A percentile compares a stretch with the other conserved stretches of the same genome.
Evolutionary conservation across 1,140 invertebrate species (phyloP).

Genomic region (Eupeodes corollae): DNA sequence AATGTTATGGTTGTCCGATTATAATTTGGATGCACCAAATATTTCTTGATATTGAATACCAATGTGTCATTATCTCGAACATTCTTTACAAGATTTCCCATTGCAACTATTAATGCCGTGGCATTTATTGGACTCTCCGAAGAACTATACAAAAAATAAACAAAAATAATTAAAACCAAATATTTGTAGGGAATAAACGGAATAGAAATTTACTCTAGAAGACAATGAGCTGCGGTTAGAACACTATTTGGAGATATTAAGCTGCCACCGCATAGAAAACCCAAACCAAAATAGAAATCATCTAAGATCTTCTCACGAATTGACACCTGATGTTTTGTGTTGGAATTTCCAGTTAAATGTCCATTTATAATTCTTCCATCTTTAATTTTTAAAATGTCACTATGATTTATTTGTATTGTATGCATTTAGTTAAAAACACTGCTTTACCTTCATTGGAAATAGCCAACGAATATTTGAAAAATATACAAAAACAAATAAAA

Average conservation of each 20-base stretch:
- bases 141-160: not conserved
- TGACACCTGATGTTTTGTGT: slow-evolving; percentile 9
- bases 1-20: no score
- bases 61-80: slow-evolving; percentile 5
- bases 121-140: not conserved
- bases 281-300: not conserved
- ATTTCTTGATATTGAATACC: not conserved
- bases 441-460: no score
- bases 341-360: not conserved
- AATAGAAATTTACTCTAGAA: slow-evolving; percentile 8
- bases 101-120: slow-evolving; percentile 1
- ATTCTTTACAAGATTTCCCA: slow-evolving; percentile 18
- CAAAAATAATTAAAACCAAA: no score
- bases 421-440: no score
- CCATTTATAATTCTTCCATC: not conserved
- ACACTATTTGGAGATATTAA: slow-evolving; percentile 15
- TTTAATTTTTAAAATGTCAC: not conserved
- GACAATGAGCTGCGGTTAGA: slow-evolving; percentile 34
- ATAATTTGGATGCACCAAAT: slow-evolving; percentile 6
- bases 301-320: not conserved
- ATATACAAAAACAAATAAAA: no score
- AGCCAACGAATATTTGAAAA: no score
- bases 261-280: slow-evolving; percentile 11
- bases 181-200: no score
- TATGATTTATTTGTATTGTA: no score